These are phyloP conservation scores for Glossophaga mutica DNA, from an alignment of 2,797 vertebrate genomes.

Conservation along the genomic window DNA sequence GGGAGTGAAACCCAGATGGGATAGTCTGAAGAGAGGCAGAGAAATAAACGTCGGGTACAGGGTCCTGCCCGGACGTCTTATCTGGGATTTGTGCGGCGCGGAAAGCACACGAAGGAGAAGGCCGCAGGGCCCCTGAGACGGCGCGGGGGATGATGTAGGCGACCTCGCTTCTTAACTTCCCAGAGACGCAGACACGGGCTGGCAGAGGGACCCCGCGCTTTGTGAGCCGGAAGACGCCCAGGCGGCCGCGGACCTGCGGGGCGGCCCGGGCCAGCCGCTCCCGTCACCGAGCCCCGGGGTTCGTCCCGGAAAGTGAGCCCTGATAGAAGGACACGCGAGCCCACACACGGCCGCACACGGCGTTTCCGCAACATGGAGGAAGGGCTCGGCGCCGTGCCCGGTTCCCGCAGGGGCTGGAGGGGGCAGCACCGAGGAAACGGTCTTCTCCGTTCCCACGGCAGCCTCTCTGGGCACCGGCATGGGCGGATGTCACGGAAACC, in stretches of 20 bases:
- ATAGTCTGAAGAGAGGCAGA: neutral
- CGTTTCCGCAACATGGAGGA: neutral
- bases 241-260: neutral
- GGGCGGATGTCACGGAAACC: neutral
- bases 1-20: neutral
- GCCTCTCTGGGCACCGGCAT: neutral
- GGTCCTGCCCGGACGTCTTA: neutral
- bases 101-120: neutral
- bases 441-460: neutral
- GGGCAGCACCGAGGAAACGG: neutral
- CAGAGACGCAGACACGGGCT: neutral
- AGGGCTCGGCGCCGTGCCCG: neutral
- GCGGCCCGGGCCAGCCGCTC: neutral
- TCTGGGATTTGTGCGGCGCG: neutral
- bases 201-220: neutral
- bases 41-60: neutral
- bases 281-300: neutral
- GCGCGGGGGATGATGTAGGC: neutral
- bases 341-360: neutral
- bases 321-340: neutral
- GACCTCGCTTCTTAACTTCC: neutral
- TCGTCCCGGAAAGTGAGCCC: neutral
- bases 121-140: neutral
- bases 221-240: neutral
- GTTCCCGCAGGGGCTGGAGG: neutral